Conservation (phyloP, 2,797 vertebrate species). For the Ctenochaetus hawaiiensis region DNA sequence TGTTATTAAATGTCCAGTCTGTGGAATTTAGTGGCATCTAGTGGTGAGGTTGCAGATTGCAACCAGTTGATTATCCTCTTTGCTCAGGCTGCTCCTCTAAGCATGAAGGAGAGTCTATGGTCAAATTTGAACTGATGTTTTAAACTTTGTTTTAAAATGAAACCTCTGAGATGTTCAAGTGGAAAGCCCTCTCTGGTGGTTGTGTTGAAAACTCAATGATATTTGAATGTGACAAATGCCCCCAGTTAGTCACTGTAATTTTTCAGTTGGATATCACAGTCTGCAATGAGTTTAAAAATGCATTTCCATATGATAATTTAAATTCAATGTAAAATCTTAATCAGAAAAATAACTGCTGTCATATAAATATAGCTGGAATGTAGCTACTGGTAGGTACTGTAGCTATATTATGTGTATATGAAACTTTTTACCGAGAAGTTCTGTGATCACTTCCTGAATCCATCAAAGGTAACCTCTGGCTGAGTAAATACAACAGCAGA, state of each 20-base stretch:
- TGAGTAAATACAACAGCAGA: constrained; percentile 36
- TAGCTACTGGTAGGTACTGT: background rate
- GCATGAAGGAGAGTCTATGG: too few relatives aligned
- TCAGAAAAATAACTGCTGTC: background rate
- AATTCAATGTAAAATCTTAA: background rate
- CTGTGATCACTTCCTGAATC: background rate
- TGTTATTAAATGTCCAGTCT: too few relatives aligned
- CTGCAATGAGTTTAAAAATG: background rate
- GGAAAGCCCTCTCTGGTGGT: background rate
- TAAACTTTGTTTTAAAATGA: background rate
- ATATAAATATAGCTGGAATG: background rate
- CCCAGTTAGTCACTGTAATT: background rate
- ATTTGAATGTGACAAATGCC: background rate
- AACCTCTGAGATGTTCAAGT: background rate
- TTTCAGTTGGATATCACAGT: background rate
- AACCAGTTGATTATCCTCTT: too few relatives aligned
- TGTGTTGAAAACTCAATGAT: background rate
- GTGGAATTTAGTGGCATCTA: too few relatives aligned
- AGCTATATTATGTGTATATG: background rate
- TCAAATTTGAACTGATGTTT: background rate
- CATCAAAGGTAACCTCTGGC: constrained; percentile 34
- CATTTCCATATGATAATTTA: background rate
- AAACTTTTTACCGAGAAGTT: background rate
- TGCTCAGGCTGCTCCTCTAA: too few relatives aligned
- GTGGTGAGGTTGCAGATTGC: too few relatives aligned